Evolutionary conservation across 2,797 vertebrate species (phyloP).

Genomic region (Trematomus bernacchii): DNA sequence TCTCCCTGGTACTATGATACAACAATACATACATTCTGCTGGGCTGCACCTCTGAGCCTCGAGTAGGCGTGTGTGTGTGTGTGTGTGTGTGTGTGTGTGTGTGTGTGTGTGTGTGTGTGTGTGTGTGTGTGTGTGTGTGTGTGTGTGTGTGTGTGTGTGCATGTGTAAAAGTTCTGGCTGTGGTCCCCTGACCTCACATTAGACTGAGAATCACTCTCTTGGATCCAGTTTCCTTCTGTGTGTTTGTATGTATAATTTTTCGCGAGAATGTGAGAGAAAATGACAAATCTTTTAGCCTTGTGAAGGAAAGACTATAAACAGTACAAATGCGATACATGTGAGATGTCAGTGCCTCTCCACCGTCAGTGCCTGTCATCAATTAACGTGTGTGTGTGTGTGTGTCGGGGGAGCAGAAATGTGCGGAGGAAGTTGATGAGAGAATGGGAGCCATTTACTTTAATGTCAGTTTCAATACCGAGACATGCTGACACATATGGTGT

Average conservation of each 20-base stretch:
- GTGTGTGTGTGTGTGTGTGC: not conserved
- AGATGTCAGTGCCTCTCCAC: conserved; percentile 37
- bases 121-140: not conserved
- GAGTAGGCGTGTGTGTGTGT: conserved; percentile 6
- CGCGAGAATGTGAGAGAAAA: not conserved
- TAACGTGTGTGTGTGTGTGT: conserved; percentile 46
- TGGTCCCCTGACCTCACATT: conserved; percentile 51
- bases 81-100: too few relatives aligned
- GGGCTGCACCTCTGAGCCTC: conserved; percentile 26
- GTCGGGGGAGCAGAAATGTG: conserved; percentile 25
- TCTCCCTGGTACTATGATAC: conserved; percentile 21
- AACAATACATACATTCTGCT: conserved; percentile 31
- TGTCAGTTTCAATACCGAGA: conserved; percentile 53
- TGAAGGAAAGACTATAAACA: conserved; percentile 48
- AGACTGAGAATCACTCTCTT: conserved; percentile 16
- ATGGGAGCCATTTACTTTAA: conserved; percentile 48
- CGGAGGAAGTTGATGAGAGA: conserved; percentile 49
- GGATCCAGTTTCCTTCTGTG: conserved; percentile 50
- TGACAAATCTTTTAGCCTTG: not conserved
- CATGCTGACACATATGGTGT: conserved; percentile 57
- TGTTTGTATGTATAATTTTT: conserved; percentile 39
- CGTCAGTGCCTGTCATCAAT: conserved; percentile 67
- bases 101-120: too few relatives aligned
- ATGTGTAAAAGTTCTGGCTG: conserved; percentile 30
- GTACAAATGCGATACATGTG: conserved; percentile 56